Evolutionary conservation across 2,888 invertebrate genomes (phyloP).

Genomic region (Pseudoips prasinana): DNA sequence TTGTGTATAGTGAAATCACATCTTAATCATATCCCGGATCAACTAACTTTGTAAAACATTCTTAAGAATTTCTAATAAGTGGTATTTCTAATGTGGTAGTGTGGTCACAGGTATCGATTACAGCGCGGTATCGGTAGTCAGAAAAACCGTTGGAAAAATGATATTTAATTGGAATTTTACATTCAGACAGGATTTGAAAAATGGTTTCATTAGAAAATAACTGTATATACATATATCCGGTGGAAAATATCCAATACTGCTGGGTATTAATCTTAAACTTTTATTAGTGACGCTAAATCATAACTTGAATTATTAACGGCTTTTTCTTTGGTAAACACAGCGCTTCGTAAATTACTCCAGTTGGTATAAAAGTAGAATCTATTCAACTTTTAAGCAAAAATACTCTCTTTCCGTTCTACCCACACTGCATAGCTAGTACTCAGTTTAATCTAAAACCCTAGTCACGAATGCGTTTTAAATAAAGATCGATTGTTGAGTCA

Average conservation of each 20-base stretch:
- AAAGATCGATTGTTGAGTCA: constrained; percentile 60
- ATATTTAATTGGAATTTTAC: constrained; percentile 3
- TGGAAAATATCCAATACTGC: too few species aligned
- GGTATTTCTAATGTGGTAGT: too few species aligned
- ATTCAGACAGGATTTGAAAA: not conserved
- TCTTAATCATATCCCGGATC: too few species aligned
- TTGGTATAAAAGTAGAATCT: not conserved
- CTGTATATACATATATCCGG: too few species aligned
- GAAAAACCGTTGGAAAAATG: constrained; percentile 3
- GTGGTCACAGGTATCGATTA: too few species aligned
- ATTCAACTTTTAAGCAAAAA: not conserved
- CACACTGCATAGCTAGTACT: not conserved
- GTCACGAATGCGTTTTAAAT: constrained; percentile 58
- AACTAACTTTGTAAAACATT: too few species aligned
- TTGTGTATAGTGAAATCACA: too few species aligned
- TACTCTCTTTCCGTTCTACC: constrained; percentile 7
- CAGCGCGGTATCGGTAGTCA: constrained; percentile 1
- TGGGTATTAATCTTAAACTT: too few species aligned
- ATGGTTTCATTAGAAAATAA: not conserved
- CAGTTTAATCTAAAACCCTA: constrained; percentile 29
- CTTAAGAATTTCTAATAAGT: too few species aligned
- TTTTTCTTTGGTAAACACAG: too few species aligned
- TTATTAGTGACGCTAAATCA: too few species aligned
- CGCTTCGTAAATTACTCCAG: too few species aligned
- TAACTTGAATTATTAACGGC: not conserved